A percentile compares a stretch with the other conserved stretches of the same genome.
These are phyloP conservation scores for Drosophila trapezifrons DNA, from an alignment of 1,140 invertebrate species.

Conservation along the genomic window DNA sequence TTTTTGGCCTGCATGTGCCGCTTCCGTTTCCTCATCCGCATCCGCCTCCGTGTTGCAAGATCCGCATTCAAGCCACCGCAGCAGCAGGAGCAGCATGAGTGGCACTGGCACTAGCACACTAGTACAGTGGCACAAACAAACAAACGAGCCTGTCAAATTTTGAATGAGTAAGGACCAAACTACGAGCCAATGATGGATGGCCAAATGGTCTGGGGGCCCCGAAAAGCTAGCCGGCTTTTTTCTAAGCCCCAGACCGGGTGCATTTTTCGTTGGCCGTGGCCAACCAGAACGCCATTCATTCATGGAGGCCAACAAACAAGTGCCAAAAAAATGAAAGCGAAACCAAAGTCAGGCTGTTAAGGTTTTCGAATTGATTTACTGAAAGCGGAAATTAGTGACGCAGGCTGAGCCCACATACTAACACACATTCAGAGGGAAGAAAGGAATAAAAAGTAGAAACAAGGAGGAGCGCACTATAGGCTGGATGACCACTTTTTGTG, in stretches of 20 bases:
- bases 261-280: conserved; percentile 45
- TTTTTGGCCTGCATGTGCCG: conserved; percentile 73
- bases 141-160: conserved; percentile 82
- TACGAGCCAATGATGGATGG: conserved; percentile 78
- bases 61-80: conserved; percentile 53
- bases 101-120: background rate
- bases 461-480: conserved; percentile 12
- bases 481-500: too few species aligned
- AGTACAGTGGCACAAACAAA: conserved; percentile 45
- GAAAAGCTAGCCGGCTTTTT: conserved; percentile 36
- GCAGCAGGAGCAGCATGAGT: conserved; percentile 3
- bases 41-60: conserved; percentile 60
- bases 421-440: too few species aligned
- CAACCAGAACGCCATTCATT: conserved; percentile 67
- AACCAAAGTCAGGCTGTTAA: conserved; percentile 62
- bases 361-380: conserved; percentile 76
- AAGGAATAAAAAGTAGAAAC: conserved; percentile 20
- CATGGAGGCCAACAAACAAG: conserved; percentile 41
- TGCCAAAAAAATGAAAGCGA: conserved; percentile 32
- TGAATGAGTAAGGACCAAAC: conserved; percentile 82
- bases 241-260: conserved; percentile 21
- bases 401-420: conserved; percentile 41
- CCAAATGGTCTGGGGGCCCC: conserved; percentile 51
- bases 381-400: conserved; percentile 79
- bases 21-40: conserved; percentile 69